Evolutionary conservation across 2,113 vertebrate genomes (phyloP).

Genomic region (Antigone vipio): DNA sequence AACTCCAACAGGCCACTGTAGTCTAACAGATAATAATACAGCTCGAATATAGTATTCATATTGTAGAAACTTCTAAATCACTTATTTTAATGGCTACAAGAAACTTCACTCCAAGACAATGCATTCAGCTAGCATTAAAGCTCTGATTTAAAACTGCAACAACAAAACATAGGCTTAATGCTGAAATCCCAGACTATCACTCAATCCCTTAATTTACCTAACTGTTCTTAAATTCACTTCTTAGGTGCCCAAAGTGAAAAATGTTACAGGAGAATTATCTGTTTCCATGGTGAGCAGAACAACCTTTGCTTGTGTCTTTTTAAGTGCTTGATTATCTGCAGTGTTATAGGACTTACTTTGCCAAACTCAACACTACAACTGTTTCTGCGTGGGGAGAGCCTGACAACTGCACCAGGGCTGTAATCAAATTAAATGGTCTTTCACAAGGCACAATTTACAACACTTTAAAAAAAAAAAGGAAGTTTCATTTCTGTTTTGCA

Average conservation of each 20-base stretch:
- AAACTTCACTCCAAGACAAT: constrained; percentile 38
- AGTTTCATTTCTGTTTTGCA: not conserved
- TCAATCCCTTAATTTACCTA: constrained; percentile 13
- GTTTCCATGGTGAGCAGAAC: constrained; percentile 44
- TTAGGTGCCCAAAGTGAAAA: constrained; percentile 12
- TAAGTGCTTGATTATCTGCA: constrained; percentile 2
- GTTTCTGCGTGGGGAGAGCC: not conserved
- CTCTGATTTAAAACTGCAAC: constrained; percentile 40
- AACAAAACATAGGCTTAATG: constrained; percentile 27
- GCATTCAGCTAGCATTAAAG: constrained; percentile 14
- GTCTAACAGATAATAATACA: constrained; percentile 22
- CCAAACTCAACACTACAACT: not conserved
- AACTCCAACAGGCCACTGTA: constrained; percentile 45
- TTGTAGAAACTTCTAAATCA: constrained; percentile 37
- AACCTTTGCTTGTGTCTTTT: constrained; percentile 6
- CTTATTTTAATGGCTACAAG: constrained; percentile 30
- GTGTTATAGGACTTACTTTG: not conserved
- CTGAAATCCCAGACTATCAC: constrained; percentile 14
- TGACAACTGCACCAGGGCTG: not conserved
- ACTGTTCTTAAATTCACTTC: not conserved
- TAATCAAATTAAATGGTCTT: constrained; percentile 24
- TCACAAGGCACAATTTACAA: not conserved
- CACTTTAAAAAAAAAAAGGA: not conserved
- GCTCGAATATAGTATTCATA: not conserved
- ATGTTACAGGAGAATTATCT: not conserved